These are phyloP conservation scores for Harpagoxenus sublaevis DNA, from an alignment of 2,888 invertebrate genomes.

Conservation along the genomic window DNA sequence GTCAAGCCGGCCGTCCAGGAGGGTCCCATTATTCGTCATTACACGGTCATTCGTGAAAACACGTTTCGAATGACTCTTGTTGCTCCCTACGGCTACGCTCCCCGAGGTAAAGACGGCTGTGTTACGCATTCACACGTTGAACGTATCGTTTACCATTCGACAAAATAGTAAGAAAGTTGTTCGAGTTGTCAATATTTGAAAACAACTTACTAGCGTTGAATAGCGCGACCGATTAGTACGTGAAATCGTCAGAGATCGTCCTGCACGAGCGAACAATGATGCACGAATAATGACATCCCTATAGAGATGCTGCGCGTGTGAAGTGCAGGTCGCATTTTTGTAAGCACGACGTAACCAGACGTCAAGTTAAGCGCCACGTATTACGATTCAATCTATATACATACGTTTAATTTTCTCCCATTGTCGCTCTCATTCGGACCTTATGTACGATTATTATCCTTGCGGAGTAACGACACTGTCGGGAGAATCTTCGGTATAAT, in stretches of 20 bases:
- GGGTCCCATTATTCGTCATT: constrained; percentile 84
- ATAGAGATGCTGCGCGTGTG: not conserved
- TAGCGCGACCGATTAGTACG: constrained; percentile 24
- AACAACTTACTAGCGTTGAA: constrained; percentile 69
- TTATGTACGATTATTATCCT: constrained; percentile 69
- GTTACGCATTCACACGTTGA: constrained; percentile 67
- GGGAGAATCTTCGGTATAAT: constrained; percentile 77
- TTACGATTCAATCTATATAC: constrained; percentile 40
- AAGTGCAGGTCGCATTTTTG: not conserved
- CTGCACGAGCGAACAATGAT: not conserved
- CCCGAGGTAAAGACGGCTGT: constrained; percentile 58
- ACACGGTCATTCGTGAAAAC: constrained; percentile 84
- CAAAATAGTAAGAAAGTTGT: constrained; percentile 70
- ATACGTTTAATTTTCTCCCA: constrained; percentile 29
- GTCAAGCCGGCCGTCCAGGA: constrained; percentile 74
- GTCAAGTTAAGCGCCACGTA: constrained; percentile 50
- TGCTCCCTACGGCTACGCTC: constrained; percentile 2
- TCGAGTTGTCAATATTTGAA: constrained; percentile 81
- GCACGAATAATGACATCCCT: not conserved
- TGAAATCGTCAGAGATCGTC: constrained; percentile 5
- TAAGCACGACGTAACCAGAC: not conserved
- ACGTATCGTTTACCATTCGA: constrained; percentile 52
- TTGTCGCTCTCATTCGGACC: constrained; percentile 45
- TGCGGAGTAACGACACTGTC: constrained; percentile 73
- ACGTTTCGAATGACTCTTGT: constrained; percentile 73